Percentiles rank a stretch among this genome's conserved stretches.
Conservation (phyloP, 2,888 invertebrate genomes). For the Epinotia demarniana region DNA sequence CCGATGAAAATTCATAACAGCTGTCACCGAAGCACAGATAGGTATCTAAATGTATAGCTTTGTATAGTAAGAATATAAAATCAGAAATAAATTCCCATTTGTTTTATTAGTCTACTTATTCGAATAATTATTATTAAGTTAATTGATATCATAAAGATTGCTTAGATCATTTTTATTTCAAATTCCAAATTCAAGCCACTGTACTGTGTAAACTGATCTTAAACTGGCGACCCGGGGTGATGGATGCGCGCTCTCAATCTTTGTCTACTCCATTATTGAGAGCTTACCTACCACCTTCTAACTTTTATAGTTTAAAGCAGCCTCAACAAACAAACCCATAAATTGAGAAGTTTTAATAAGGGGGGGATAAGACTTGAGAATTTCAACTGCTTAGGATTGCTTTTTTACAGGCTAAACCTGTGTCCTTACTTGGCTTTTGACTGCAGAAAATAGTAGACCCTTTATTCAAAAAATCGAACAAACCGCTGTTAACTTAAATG, state of each 20-base stretch:
- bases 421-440: not conserved
- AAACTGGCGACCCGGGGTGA: slow-evolving; percentile 52
- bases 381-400: not conserved
- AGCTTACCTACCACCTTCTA: slow-evolving; percentile 55
- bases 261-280: slow-evolving; percentile 71
- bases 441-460: no score
- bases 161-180: no score
- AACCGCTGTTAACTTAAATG: no score
- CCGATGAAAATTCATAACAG: not conserved
- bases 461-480: no score
- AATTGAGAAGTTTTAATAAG: slow-evolving; percentile 28
- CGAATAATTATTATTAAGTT: no score
- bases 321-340: slow-evolving; percentile 17
- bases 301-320: slow-evolving; percentile 38
- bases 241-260: slow-evolving; percentile 70
- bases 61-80: no score
- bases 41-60: not conserved
- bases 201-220: slow-evolving; percentile 26
- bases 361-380: not conserved
- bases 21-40: not conserved
- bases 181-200: not conserved
- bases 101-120: no score
- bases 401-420: not conserved
- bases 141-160: no score
- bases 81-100: no score